These are phyloP conservation scores for Tetramorium alpestre DNA, from an alignment of 1,140 invertebrate genomes.

Conservation along the genomic window DNA sequence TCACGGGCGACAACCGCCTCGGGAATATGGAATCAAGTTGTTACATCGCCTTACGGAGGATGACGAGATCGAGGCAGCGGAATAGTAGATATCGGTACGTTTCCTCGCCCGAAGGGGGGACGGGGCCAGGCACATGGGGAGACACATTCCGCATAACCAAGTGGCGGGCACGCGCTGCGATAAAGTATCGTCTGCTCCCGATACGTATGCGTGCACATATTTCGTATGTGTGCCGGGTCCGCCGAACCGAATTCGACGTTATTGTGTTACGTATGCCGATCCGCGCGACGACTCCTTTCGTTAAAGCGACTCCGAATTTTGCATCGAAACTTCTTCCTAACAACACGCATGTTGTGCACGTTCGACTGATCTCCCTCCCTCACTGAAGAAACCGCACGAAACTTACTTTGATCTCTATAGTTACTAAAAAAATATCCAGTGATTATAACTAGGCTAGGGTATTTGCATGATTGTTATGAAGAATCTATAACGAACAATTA, in stretches of 20 bases:
- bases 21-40: slow-evolving; percentile 85
- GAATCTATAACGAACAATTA: neutral
- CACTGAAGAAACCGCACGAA: neutral
- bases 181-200: slow-evolving; percentile 71
- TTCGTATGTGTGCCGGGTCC: neutral
- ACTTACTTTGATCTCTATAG: neutral
- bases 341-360: neutral
- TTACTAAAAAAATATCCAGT: neutral
- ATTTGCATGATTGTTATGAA: neutral
- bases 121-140: neutral
- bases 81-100: slow-evolving; percentile 69
- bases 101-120: slow-evolving; percentile 62
- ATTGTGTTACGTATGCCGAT: slow-evolving; percentile 52
- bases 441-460: neutral
- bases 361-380: neutral
- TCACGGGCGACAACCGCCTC: slow-evolving; percentile 79
- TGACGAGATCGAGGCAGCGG: slow-evolving; percentile 74
- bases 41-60: slow-evolving; percentile 77
- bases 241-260: slow-evolving; percentile 23
- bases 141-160: slow-evolving; percentile 82
- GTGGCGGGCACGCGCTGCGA: slow-evolving; percentile 77
- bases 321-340: neutral
- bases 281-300: slow-evolving; percentile 61
- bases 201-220: slow-evolving; percentile 50
- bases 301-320: slow-evolving; percentile 67